Evolutionary conservation across 2,888 invertebrate species (phyloP).

Genomic region (Chromoteleia sp.): DNA sequence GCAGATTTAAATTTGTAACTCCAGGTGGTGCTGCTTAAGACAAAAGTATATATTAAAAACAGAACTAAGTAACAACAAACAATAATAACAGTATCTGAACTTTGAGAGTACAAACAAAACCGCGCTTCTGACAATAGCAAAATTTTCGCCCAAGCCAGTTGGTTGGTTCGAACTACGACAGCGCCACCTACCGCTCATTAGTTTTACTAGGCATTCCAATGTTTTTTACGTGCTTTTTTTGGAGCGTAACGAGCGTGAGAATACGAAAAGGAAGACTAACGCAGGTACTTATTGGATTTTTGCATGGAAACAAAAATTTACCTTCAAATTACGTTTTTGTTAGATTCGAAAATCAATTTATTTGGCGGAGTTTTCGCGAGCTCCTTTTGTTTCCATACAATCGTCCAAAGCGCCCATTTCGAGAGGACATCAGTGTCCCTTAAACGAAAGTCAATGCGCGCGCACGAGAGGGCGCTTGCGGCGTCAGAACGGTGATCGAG

Average conservation of each 20-base stretch:
- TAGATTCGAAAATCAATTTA: too few relatives aligned
- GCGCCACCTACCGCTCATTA: constrained; percentile 44
- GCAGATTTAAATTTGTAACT: constrained; percentile 9
- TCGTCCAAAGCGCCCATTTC: too few relatives aligned
- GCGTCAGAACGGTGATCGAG: constrained; percentile 25
- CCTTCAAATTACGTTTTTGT: too few relatives aligned
- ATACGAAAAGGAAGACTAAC: neutral
- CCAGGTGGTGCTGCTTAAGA: constrained; percentile 41
- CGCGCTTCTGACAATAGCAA: constrained; percentile 19
- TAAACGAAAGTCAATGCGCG: constrained; percentile 17
- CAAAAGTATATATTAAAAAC: constrained; percentile 1
- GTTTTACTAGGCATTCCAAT: constrained; percentile 30
- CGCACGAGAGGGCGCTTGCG: constrained; percentile 11
- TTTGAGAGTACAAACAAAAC: constrained; percentile 21
- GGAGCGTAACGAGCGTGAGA: constrained; percentile 10
- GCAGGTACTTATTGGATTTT: constrained; percentile 4
- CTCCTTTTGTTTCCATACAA: constrained; percentile 1
- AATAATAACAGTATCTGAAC: constrained; percentile 7
- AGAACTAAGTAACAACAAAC: neutral
- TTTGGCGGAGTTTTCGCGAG: too few relatives aligned
- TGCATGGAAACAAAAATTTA: too few relatives aligned
- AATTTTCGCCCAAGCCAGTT: neutral
- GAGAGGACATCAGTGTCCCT: neutral
- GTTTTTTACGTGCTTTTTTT: constrained; percentile 22
- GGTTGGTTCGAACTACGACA: neutral